Conservation (phyloP, 2,797 vertebrate species). For the Betta splendens region DNA sequence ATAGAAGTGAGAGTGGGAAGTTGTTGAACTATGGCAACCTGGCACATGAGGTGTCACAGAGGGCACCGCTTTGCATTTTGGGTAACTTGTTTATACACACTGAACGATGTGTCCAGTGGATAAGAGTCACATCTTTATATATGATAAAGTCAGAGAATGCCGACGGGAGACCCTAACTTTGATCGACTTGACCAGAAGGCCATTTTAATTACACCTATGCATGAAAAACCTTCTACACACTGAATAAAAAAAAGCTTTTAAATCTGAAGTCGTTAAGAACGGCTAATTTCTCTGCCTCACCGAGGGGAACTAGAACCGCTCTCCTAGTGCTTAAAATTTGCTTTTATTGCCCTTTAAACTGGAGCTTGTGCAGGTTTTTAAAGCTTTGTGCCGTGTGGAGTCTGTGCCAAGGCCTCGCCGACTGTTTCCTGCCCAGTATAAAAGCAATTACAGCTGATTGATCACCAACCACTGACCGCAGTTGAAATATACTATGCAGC, state of each 20-base stretch:
- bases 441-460: not conserved
- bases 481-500: slow-evolving; percentile 5
- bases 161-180: too few relatives aligned
- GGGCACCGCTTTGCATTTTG: slow-evolving; percentile 56
- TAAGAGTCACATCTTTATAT: too few relatives aligned
- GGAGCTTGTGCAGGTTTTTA: slow-evolving; percentile 4
- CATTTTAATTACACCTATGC: too few relatives aligned
- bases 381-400: slow-evolving; percentile 12
- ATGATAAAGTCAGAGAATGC: too few relatives aligned
- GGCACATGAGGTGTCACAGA: slow-evolving; percentile 67
- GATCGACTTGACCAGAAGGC: too few relatives aligned
- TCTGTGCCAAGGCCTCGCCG: not conserved
- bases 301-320: too few relatives aligned
- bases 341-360: not conserved
- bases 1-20: slow-evolving; percentile 87
- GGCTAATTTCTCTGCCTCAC: too few relatives aligned
- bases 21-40: slow-evolving; percentile 72
- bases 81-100: slow-evolving; percentile 25
- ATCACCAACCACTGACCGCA: not conserved
- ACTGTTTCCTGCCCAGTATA: not conserved
- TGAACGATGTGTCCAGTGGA: slow-evolving; percentile 37
- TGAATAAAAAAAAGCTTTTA: too few relatives aligned
- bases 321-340: not conserved
- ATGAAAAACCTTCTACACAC: too few relatives aligned
- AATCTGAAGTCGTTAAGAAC: too few relatives aligned